These are phyloP conservation scores for Aspidiotus rigidus DNA, from an alignment of 2,888 invertebrate species.

Conservation along the genomic window DNA sequence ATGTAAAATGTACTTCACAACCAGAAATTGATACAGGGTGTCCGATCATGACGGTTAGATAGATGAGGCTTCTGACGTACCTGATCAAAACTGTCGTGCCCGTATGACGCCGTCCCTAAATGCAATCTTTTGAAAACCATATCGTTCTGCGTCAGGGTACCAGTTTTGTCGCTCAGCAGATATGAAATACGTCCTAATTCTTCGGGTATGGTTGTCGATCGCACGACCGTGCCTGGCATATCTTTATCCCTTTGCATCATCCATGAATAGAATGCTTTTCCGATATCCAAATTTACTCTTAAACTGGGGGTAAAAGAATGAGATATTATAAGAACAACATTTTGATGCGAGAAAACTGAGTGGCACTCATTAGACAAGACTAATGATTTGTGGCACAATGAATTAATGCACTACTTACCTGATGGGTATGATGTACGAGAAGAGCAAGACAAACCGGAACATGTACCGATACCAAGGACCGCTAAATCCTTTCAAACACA, in stretches of 20 bases:
- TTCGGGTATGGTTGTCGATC: constrained; percentile 97
- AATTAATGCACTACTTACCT: constrained; percentile 49
- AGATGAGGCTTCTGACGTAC: constrained; percentile 42
- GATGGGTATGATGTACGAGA: constrained; percentile 98
- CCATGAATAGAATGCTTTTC: constrained; percentile 95
- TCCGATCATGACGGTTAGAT: neutral
- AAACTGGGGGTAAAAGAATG: constrained; percentile 53
- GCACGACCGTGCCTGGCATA: constrained; percentile 87
- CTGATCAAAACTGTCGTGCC: constrained; percentile 76
- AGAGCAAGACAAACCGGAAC: constrained; percentile 90
- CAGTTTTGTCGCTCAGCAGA: constrained; percentile 95
- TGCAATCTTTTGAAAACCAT: constrained; percentile 97
- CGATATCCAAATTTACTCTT: constrained; percentile 97
- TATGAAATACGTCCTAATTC: constrained; percentile 94
- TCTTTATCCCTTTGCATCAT: constrained; percentile 87
- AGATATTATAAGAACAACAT: no score
- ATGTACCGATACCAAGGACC: constrained; percentile 95
- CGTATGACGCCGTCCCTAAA: constrained; percentile 84
- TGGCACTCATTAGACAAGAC: no score
- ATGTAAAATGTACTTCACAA: neutral
- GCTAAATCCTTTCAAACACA: constrained; percentile 89
- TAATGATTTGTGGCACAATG: no score
- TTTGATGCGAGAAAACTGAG: no score
- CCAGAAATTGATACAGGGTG: neutral
- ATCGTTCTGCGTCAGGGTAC: constrained; percentile 95